phyloP scores from a whole-genome alignment of 35 echinoderm and acorn worm species.

The Ophiothrix spiculata region DNA sequence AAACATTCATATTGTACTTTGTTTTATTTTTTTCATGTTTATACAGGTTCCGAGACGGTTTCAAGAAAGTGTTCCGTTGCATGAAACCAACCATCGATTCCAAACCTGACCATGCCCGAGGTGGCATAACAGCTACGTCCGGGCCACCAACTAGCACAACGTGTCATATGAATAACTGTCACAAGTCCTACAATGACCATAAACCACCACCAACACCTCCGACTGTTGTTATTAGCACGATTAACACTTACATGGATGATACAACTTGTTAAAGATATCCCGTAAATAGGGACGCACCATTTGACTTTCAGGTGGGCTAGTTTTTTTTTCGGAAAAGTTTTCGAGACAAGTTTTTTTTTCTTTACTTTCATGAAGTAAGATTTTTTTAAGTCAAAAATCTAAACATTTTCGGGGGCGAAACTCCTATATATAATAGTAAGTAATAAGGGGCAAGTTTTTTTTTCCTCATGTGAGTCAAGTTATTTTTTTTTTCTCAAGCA shows the following conservation, averaged over 20 bases:
- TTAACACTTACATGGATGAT: not conserved
- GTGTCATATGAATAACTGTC: not conserved
- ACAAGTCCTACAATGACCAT: not conserved
- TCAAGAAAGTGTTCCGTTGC: conserved; percentile 77
- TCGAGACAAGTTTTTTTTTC: too few species aligned
- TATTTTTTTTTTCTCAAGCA: too few species aligned
- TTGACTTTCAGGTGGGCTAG: too few species aligned
- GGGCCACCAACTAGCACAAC: not conserved
- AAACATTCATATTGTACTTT: not conserved
- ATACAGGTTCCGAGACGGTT: conserved; percentile 79
- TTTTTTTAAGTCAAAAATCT: too few species aligned
- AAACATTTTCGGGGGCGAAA: too few species aligned
- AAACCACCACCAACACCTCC: not conserved
- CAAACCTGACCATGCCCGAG: not conserved
- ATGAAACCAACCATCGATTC: not conserved
- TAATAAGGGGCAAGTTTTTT: too few species aligned
- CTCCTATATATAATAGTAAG: too few species aligned
- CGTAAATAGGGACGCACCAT: too few species aligned
- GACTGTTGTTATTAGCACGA: not conserved
- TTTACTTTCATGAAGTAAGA: too few species aligned
- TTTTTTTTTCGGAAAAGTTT: too few species aligned
- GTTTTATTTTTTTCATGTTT: not conserved
- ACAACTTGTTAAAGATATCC: not conserved
- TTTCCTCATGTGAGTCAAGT: too few species aligned
- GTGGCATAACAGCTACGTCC: not conserved